Base-by-base conservation (phyloP, 2,888 invertebrate species). In the Allacma fusca region DNA sequence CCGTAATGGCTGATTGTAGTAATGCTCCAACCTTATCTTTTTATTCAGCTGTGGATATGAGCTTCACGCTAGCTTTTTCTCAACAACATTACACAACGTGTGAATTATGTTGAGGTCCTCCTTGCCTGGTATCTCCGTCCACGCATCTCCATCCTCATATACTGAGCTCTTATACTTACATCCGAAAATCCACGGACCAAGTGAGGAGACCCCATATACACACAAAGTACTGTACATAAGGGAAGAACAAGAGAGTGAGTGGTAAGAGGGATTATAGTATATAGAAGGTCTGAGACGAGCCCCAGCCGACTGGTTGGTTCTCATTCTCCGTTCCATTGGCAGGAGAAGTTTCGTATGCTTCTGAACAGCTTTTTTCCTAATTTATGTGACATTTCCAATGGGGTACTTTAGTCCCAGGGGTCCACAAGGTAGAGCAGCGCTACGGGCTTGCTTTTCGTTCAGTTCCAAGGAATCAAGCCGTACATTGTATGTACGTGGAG, bases 361-460 rank as follows among this genome's bases (percentile, higher is more conserved):
- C 73, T 78, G 70, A 75, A 75, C 71, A 74, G 74, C 65, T 70
- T 76, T 72, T 71, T 69, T 29, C 50, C 69, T 81, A 81, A 81
- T 83, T 83, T 83, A 83, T 83, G 82, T 79, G 83, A 83, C 82
- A 81, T 76, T 80, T 79, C 78, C 75, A 82, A 83, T 82, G 81
- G 81, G 83, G 80, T 82, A 82, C 80, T 81, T 82, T 71, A 79
- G 75, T 81, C 81, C 81, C 83, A 81, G 81, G 81, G 81, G 81
- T 81, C 79, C 80, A 80, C 43, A 44, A 71, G 71, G 68, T 76
- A 69, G 50, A 67, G 34, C 34, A 68, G 64, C 65, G 64, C 50
- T 12, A 50, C 50, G 57, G 50, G 65, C 72, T 72, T 59, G 23
- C n/a, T n/a, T n/a, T n/a, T n/a, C 29, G 29, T 62, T 34, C 72